Evolutionary conservation across 1,140 invertebrate species (phyloP), one percentile per base, ranked within the genome.

Genomic region (Campoletis sonorensis): DNA sequence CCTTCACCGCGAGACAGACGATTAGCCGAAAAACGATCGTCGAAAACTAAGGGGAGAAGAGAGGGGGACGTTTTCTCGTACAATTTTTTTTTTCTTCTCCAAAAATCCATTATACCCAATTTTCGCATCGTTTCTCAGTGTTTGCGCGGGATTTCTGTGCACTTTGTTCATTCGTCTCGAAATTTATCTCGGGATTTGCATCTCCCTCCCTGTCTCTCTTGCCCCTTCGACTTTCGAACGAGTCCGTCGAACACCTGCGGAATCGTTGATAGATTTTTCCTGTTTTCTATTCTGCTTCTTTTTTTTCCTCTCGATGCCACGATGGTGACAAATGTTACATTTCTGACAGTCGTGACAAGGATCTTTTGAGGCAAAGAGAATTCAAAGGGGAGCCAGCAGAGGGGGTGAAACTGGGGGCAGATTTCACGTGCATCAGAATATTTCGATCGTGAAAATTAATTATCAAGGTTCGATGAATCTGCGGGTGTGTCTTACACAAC

Each of bases 41-140:
- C 23, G 23, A 10, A 64, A 15, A 58, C 8, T 5, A 45, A 45
- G 40, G 11, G 40, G 13, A 58, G 4, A 58, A 13, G 54, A 1
- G 21, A 10, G 23, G 61, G n/a, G 8, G n/a, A 64, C 86, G 86
- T 82, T 58, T 54, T 54, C 81, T 71, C 37, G 51, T 84, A 88
- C 88, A 86, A 58, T 86, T 87, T 87, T 85, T 79, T 37, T 45
- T 45, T 45, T 45, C 40, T 45, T 45, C 13, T 45, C 2, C 82
- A 54, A 84, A 86, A 87, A 87, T 86, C 84, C 81, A 87, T 89
- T 87, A 87, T 88, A 27, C 78, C 80, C 58, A 33, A 77, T 85
- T 86, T 86, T 83, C 81, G 82, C 76, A 81, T 83, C 77, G 54
- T 49, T 80, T 64, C 72, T 72, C 64, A 64, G 33, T 79, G 77